Base-by-base conservation (phyloP, 2,797 vertebrate genomes). In the Catostomus latipinnis region DNA sequence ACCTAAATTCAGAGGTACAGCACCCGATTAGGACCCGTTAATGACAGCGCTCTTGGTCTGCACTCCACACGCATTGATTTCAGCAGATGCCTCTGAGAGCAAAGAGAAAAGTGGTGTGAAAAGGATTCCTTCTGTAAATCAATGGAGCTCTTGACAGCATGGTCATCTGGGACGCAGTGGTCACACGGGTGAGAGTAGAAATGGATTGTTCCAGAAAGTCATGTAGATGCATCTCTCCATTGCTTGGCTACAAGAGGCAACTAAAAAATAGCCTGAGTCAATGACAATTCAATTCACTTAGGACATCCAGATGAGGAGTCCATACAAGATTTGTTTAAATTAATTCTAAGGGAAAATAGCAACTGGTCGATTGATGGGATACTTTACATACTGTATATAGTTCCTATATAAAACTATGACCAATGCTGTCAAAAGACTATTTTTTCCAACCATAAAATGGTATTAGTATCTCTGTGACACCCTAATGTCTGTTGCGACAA, bases 71-170 rank as follows among this genome's bases (percentile, higher is more conserved):
- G 18, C 77, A 80, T 80, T 1, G 69, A 80, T 80, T 79, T 73
- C 13, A 50, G 5, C 1, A 73, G 61, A 73, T 58, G 34, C 70
- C 70, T 72, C 54, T 57, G 53, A 80, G 77, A 66, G 45, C 77
- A 70, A 54, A 86, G 58, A 78, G 76, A 82, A 69, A 82, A 8
- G 86, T 90, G 88, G 84, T 83, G 89, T 83, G 88, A 91, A 92
- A 89, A 89, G 88, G 85, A 82, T 89, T 85, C 84, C 81, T 88
- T 78, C 81, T 66, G 85, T 70, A 83, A 90, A 89, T 86, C 82
- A 90, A 91, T 92, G 89, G 76, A 85, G 71, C 68, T 83, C 67
- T 56, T 7, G 83, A 84, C 76, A 74, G 50, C 61, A 67, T 5
- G n/a, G 81, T 91, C 90, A 80, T 90, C 72, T 58, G 82, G 87